Conservation (phyloP, 2,113 vertebrate genomes). For the Edolisoma coerulescens region DNA sequence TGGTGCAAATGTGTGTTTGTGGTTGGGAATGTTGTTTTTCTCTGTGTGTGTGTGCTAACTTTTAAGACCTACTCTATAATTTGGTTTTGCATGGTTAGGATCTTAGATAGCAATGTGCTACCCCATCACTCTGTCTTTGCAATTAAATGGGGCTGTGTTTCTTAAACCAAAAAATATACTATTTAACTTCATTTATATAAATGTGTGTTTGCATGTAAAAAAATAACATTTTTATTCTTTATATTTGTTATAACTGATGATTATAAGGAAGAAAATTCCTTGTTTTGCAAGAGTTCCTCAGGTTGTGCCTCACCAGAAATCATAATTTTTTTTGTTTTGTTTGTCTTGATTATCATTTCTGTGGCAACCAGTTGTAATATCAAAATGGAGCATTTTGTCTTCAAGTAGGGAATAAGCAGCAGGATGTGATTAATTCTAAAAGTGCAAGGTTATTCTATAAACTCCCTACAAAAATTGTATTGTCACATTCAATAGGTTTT, state of each 20-base stretch:
- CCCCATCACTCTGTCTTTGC: background rate
- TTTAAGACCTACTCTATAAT: background rate
- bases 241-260: background rate
- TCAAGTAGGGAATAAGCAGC: constrained; percentile 11
- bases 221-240: background rate
- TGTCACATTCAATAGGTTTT: background rate
- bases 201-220: background rate
- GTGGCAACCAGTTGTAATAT: constrained; percentile 15
- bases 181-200: background rate
- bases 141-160: background rate
- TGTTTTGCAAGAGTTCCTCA: background rate
- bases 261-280: background rate
- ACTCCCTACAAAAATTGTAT: background rate
- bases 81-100: fast-evolving
- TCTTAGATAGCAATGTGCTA: background rate
- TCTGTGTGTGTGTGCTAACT: fast-evolving
- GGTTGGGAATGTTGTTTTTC: background rate
- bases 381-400: constrained; percentile 16
- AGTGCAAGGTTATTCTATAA: background rate
- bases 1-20: background rate
- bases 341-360: constrained; percentile 26
- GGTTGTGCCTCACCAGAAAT: constrained; percentile 3
- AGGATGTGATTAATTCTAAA: background rate
- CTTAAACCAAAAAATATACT: background rate
- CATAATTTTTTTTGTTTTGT: background rate